phyloP scores from a whole-genome alignment of 2,797 vertebrate species.

The Pangasius djambal region DNA sequence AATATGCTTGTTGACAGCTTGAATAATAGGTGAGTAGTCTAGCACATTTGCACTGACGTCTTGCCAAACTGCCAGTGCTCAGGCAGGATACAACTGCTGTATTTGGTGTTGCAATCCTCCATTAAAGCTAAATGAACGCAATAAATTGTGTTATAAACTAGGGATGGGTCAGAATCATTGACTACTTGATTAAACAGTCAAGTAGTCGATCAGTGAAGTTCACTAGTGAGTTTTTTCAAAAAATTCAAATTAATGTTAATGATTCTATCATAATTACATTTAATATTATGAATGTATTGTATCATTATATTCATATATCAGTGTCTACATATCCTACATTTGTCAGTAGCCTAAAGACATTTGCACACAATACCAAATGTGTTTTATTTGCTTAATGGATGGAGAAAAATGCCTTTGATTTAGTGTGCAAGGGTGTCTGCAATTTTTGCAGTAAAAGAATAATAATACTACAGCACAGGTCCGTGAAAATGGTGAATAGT shows the following conservation, averaged over 20 bases:
- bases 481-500: not conserved
- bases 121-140: not conserved
- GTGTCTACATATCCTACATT: not conserved
- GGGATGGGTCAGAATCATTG: not conserved
- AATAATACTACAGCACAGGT: not conserved
- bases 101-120: not conserved
- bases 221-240: not conserved
- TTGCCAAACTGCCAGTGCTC: slow-evolving; percentile 30
- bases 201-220: not conserved
- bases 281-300: not conserved
- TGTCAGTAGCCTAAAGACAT: not conserved
- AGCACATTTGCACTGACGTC: slow-evolving; percentile 25
- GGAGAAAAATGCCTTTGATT: not conserved
- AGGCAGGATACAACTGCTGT: slow-evolving; percentile 13
- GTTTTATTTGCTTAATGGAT: not conserved
- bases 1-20: slow-evolving; percentile 38
- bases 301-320: not conserved
- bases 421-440: not conserved
- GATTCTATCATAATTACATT: not conserved
- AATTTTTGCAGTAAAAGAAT: not conserved
- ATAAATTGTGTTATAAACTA: not conserved
- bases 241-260: not conserved
- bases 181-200: not conserved
- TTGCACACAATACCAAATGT: not conserved
- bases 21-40: slow-evolving; percentile 40